phyloP scores from a whole-genome alignment of 2,113 vertebrate genomes.

The Mus musculus region DNA sequence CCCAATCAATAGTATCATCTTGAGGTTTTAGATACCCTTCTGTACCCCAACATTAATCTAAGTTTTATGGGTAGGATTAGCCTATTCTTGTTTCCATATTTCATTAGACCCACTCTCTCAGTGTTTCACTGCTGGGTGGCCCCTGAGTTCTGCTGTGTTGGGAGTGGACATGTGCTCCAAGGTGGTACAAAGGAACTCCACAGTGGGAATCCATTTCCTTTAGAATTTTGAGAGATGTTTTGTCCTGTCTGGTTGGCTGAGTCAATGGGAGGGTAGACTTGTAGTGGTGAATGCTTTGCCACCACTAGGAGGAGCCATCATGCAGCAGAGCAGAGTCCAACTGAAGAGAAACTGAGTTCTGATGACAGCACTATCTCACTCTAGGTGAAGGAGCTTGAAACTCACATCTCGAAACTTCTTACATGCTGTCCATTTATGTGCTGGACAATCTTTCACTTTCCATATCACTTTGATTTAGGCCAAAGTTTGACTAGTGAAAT shows the following conservation, averaged over 20 bases:
- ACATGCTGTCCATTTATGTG: background rate
- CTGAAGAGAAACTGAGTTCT: background rate
- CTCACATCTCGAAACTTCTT: background rate
- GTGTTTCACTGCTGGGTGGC: no score
- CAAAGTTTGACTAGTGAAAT: background rate
- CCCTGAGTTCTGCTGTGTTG: background rate
- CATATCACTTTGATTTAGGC: background rate
- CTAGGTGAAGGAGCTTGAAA: background rate
- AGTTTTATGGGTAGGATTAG: background rate
- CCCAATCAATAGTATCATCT: background rate
- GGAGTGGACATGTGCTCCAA: background rate
- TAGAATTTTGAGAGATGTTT: background rate
- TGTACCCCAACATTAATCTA: background rate
- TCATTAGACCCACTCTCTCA: background rate
- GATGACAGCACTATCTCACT: background rate
- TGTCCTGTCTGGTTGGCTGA: background rate
- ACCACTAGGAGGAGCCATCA: background rate
- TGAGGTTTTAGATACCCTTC: background rate
- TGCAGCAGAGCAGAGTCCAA: background rate
- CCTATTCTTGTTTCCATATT: background rate
- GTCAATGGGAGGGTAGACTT: background rate
- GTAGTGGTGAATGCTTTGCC: background rate
- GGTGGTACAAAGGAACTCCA: background rate
- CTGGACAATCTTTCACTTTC: background rate
- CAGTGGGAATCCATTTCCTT: background rate